These are phyloP conservation scores for Arremon aurantiirostris DNA, from an alignment of 2,797 vertebrate species.

Conservation along the genomic window DNA sequence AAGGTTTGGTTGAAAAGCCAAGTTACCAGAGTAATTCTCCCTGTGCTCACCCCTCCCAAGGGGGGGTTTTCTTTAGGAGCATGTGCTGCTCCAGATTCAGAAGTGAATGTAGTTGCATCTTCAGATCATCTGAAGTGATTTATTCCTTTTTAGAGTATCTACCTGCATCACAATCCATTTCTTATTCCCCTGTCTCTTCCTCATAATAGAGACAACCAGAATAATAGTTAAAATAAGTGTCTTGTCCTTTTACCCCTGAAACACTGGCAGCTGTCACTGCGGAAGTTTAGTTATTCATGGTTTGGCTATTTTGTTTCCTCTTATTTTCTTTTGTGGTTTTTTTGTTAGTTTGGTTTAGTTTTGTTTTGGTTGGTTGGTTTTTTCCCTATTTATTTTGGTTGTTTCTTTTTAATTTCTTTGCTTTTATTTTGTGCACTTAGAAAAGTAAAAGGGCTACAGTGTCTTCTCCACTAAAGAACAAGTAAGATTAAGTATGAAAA, in stretches of 20 bases:
- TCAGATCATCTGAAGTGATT: neutral
- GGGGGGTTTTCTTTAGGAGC: neutral
- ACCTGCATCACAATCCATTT: neutral
- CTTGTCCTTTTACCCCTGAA: neutral
- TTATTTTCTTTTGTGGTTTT: neutral
- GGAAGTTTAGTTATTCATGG: neutral
- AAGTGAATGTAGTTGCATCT: neutral
- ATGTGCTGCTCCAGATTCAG: neutral
- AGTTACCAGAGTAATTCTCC: constrained; percentile 6
- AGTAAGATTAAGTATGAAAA: neutral
- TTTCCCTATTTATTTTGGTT: neutral
- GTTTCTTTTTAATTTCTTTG: neutral
- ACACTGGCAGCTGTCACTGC: neutral
- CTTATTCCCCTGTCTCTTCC: neutral
- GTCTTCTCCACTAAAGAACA: neutral
- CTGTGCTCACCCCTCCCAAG: neutral
- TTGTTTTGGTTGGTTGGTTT: neutral
- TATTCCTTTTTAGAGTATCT: neutral
- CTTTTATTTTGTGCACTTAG: neutral
- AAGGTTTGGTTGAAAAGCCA: neutral
- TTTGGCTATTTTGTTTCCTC: neutral
- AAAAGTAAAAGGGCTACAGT: neutral
- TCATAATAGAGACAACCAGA: neutral
- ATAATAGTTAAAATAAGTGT: neutral
- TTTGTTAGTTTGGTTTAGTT: neutral